Conservation (phyloP, 1,140 invertebrate species). For the Panagrolaimus sp. region DNA sequence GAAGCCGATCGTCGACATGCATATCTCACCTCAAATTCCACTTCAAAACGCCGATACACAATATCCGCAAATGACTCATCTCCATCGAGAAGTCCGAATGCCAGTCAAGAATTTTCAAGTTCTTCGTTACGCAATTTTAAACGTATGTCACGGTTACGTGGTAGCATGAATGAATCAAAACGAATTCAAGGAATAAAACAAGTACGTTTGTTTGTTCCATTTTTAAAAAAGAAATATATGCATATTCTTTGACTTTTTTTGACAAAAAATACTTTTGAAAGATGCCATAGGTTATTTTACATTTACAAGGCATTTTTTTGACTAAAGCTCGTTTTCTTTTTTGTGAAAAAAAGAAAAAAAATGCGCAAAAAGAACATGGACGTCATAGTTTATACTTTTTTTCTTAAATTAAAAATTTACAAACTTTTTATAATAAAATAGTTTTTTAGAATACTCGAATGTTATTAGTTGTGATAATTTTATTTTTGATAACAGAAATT, state of each 20-base stretch:
- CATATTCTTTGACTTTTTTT: too few species aligned
- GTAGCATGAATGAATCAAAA: constrained; percentile 49
- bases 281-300: too few species aligned
- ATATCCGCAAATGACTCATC: constrained; percentile 4
- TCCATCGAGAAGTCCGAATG: constrained; percentile 1
- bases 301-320: too few species aligned
- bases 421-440: constrained; percentile 16
- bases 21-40: constrained; percentile 27
- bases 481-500: constrained; percentile 55
- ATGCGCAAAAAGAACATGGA: too few species aligned
- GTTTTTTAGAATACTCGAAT: constrained; percentile 49
- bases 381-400: too few species aligned
- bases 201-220: constrained; percentile 27
- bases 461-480: constrained; percentile 52
- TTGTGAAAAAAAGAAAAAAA: not conserved
- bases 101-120: constrained; percentile 18
- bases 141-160: constrained; percentile 22
- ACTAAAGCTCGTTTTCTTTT: not conserved
- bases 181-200: constrained; percentile 53
- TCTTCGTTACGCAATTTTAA: constrained; percentile 9
- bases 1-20: constrained; percentile 53
- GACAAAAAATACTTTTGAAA: too few species aligned
- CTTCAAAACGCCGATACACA: constrained; percentile 9
- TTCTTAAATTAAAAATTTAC: too few species aligned
- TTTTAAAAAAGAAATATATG: constrained; percentile 7